A percentile compares a stretch with the other conserved stretches of the same genome.
Conservation (phyloP, 2,888 invertebrate species). For the Dermolepida albohirtum region DNA sequence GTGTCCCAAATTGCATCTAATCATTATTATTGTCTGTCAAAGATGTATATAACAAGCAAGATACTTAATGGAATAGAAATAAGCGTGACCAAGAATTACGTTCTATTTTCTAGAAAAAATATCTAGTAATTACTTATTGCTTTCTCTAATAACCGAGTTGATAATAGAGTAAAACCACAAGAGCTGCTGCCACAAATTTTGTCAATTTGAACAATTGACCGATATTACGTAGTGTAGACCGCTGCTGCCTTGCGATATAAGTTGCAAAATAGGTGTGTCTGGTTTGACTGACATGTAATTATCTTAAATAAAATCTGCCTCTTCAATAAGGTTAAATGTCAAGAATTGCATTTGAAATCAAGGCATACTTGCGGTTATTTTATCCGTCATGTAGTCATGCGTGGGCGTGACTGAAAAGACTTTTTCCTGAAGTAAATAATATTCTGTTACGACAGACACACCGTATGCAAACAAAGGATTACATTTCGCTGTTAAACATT, state of each 20-base stretch:
- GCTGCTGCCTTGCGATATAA: slow-evolving; percentile 6
- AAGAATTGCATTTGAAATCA: slow-evolving; percentile 11
- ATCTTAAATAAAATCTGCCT: slow-evolving; percentile 21
- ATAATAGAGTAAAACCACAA: too few relatives aligned
- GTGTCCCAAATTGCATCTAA: background rate
- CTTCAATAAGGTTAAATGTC: slow-evolving; percentile 27
- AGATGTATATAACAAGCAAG: too few relatives aligned
- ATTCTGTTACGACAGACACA: slow-evolving; percentile 9
- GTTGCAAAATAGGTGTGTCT: slow-evolving; percentile 23
- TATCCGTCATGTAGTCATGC: slow-evolving; percentile 22
- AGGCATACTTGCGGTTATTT: slow-evolving; percentile 15
- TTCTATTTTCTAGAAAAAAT: too few relatives aligned
- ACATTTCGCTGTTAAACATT: background rate
- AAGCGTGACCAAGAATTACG: too few relatives aligned
- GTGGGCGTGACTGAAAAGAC: slow-evolving; percentile 4
- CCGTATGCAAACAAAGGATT: slow-evolving; percentile 9
- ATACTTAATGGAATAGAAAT: too few relatives aligned
- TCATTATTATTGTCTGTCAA: too few relatives aligned
- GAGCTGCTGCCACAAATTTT: background rate
- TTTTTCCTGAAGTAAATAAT: slow-evolving; percentile 15
- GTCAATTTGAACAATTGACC: slow-evolving; percentile 2
- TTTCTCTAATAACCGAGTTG: too few relatives aligned
- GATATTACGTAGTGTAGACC: background rate
- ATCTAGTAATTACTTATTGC: too few relatives aligned
- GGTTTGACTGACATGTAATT: slow-evolving; percentile 23